phyloP scores from a whole-genome alignment of 2,113 vertebrate genomes.

The Pheucticus melanocephalus region DNA sequence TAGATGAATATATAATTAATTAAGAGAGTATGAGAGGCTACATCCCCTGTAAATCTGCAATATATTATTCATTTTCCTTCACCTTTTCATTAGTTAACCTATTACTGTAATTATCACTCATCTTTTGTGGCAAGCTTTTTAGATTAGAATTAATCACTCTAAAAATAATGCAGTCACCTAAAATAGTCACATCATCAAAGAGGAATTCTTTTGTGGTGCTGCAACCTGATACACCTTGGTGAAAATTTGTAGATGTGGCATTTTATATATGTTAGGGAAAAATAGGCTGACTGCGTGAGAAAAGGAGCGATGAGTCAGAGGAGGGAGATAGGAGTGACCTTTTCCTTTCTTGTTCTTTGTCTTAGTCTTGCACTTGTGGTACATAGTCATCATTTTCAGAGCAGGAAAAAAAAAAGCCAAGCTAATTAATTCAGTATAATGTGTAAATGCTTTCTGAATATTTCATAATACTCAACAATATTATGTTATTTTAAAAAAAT shows the following conservation, averaged over 20 bases:
- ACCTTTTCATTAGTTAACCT: conserved; percentile 16
- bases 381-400: neutral
- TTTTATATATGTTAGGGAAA: neutral
- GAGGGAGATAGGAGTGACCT: conserved; percentile 11
- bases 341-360: neutral
- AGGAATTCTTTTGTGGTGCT: neutral
- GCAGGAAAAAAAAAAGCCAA: neutral
- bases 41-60: conserved; percentile 10
- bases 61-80: conserved; percentile 28
- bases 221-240: neutral
- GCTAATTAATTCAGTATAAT: neutral
- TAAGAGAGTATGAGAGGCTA: conserved; percentile 52
- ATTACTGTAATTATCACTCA: conserved; percentile 27
- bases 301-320: conserved; percentile 25
- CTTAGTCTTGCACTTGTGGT: neutral
- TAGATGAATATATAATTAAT: conserved; percentile 63
- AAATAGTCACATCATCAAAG: neutral
- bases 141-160: conserved; percentile 4
- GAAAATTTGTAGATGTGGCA: neutral
- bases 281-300: conserved; percentile 3
- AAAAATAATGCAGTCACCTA: conserved; percentile 1
- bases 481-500: neutral
- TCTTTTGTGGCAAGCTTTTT: neutral
- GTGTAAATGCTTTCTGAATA: neutral
- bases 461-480: neutral